Base-by-base conservation (phyloP, 2,113 vertebrate species). In the Empidonax traillii region DNA sequence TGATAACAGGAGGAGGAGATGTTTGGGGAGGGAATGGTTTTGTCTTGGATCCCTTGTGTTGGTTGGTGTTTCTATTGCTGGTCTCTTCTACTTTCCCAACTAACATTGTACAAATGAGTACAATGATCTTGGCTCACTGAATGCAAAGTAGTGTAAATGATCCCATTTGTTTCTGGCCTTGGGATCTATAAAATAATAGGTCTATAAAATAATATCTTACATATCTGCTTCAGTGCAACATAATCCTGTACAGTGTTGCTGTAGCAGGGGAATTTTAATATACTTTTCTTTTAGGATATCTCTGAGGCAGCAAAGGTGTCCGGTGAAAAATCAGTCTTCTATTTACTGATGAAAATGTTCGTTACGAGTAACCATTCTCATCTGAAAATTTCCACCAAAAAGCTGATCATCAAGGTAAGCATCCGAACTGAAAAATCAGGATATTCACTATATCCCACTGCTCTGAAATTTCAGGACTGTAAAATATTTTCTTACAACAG, bases 271-370 rank as follows among this genome's bases (percentile, higher is more conserved):
- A 58, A 71, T 81, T 71, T 67, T 67, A 84, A 80, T 71, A 3
- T 21, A 10, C 83, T 87, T 89, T 79, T 93, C 51, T 93, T 90
- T 24, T 80, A 99, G 99, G 98, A 99, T 76, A 68, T 97, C 46
- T 94, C 95, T 17, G 98, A 98, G 58, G 33, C 94, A 43, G 98
- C 98, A 43, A 96, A 98, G 8, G 56, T 89, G 6, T 90, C 97
- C 85, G 98, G 97, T 35, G 99, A 99, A 81, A 98, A 98, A 79
- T 99, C 99, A 0, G 98, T 99, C 5, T 98, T 99, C 93, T 99
- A 99, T 94, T 96, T 99, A 76, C 95, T 99, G 80, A 98, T 99
- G 96, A 99, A 99, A 97, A 99, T 99, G 99, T 99, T 99, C 96
- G 98, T 98, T 68, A 98, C 97, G 85, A 98, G 98, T 96, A 97